These are phyloP conservation scores for Hetaerina americana DNA, from an alignment of 1,140 invertebrate species.

Conservation along the genomic window DNA sequence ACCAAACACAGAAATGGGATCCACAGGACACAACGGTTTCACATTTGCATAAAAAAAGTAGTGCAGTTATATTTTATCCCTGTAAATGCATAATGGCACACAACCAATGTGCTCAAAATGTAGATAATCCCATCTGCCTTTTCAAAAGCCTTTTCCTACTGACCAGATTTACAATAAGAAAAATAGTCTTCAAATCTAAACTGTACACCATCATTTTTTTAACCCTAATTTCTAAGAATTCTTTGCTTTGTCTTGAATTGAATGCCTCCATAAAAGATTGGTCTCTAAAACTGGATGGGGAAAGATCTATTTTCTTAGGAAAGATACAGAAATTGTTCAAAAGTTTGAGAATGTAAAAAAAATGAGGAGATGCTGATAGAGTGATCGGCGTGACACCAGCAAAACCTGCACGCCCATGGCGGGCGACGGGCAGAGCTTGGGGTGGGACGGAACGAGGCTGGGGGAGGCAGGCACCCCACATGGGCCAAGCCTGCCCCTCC, in stretches of 20 bases:
- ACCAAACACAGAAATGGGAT: neutral
- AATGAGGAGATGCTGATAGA: neutral
- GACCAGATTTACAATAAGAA: neutral
- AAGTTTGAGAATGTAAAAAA: slow-evolving; percentile 1
- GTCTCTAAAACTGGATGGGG: neutral
- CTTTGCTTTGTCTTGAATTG: neutral
- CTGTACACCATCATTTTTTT: neutral
- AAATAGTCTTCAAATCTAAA: neutral
- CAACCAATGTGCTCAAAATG: neutral
- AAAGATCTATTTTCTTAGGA: neutral
- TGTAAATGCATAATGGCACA: neutral
- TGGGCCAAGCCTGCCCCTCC: neutral
- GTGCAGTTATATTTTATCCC: neutral
- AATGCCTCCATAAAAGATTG: neutral
- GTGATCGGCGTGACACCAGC: neutral
- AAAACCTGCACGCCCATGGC: neutral
- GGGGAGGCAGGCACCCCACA: neutral
- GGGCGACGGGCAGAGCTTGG: neutral
- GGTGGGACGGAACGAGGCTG: neutral
- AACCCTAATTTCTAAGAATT: neutral
- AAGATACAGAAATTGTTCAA: neutral
- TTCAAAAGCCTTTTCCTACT: neutral
- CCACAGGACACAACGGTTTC: neutral
- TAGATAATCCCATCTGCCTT: neutral
- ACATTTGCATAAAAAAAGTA: neutral